phyloP scores from a whole-genome alignment of 2,888 invertebrate species.

The Zhengitettix transpicula region DNA sequence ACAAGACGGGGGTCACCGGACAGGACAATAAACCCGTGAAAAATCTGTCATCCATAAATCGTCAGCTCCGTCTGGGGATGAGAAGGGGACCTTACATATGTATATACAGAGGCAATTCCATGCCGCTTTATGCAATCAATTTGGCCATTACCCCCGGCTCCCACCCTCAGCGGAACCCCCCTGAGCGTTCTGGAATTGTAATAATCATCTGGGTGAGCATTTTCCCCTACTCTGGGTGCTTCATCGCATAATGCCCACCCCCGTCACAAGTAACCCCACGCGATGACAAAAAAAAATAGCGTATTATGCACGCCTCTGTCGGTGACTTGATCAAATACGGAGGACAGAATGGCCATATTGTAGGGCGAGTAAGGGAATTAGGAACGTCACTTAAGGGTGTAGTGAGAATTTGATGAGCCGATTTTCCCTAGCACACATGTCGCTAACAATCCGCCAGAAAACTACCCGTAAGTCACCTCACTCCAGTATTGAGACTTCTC shows the following conservation, averaged over 20 bases:
- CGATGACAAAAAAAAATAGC: no score
- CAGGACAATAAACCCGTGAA: slow-evolving; percentile 3
- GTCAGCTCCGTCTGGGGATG: not conserved
- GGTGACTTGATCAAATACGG: no score
- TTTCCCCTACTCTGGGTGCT: not conserved
- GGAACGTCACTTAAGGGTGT: no score
- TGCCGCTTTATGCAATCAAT: slow-evolving; percentile 13
- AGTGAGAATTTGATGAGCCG: no score
- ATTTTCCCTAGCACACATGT: no score
- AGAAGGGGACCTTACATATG: not conserved
- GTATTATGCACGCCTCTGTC: no score
- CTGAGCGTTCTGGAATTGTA: slow-evolving; percentile 1
- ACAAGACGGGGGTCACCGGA: slow-evolving; percentile 7
- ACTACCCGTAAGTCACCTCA: no score
- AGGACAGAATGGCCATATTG: no score
- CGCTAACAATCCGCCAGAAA: no score
- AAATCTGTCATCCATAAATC: slow-evolving; percentile 6
- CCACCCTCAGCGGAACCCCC: not conserved
- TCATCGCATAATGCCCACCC: not conserved
- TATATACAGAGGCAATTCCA: not conserved
- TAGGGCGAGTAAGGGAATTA: no score
- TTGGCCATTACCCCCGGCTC: slow-evolving; percentile 7
- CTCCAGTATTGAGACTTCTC: no score
- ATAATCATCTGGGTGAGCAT: slow-evolving; percentile 10
- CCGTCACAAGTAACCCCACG: not conserved